Conservation (phyloP, 2,888 invertebrate species). For the Eremobia ochroleuca region DNA sequence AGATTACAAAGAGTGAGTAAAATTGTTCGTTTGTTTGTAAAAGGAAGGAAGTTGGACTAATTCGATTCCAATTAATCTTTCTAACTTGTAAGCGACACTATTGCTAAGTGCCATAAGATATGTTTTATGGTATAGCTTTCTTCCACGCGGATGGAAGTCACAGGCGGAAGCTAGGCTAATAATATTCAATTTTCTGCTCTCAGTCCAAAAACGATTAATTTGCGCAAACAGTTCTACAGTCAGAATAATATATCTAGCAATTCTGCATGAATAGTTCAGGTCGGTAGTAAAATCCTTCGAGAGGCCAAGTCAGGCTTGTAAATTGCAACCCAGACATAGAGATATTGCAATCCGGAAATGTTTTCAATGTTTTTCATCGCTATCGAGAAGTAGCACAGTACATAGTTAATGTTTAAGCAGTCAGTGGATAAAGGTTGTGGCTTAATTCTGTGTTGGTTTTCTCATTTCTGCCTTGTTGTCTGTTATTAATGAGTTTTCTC, state of each 20-base stretch:
- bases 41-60: no score
- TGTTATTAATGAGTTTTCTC: slow-evolving; percentile 26
- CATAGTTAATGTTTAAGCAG: slow-evolving; percentile 14
- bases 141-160: neutral
- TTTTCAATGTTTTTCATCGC: slow-evolving; percentile 31
- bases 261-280: slow-evolving; percentile 46
- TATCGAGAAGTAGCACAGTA: neutral
- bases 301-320: slow-evolving; percentile 14
- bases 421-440: neutral
- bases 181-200: neutral
- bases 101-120: neutral
- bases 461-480: neutral
- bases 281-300: slow-evolving; percentile 36
- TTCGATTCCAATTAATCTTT: no score
- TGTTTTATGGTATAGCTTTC: neutral
- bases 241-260: slow-evolving; percentile 19
- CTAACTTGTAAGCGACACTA: no score
- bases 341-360: slow-evolving; percentile 25
- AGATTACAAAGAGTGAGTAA: neutral
- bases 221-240: slow-evolving; percentile 6
- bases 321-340: slow-evolving; percentile 29
- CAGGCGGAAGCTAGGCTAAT: neutral
- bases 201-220: slow-evolving; percentile 21
- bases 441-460: slow-evolving; percentile 10
- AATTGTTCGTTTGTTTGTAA: neutral